phyloP scores from a whole-genome alignment of 1,140 invertebrate genomes.

The Cydia amplana region DNA sequence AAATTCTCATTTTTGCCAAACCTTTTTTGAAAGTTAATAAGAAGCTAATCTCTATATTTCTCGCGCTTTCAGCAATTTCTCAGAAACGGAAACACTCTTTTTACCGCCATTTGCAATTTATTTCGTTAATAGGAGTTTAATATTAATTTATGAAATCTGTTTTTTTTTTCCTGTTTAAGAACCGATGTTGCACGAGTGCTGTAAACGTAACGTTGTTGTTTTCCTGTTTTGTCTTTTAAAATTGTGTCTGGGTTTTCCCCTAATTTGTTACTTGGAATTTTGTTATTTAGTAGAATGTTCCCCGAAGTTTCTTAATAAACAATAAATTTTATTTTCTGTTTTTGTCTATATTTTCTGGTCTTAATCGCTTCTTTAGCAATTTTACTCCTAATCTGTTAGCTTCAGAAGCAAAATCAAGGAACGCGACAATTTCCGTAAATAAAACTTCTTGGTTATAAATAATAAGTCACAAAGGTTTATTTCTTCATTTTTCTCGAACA shows the following conservation, averaged over 20 bases:
- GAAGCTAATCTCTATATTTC: background rate
- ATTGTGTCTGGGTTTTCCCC: background rate
- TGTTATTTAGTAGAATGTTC: background rate
- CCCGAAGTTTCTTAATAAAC: background rate
- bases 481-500: background rate
- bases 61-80: slow-evolving; percentile 8
- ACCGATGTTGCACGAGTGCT: background rate
- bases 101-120: background rate
- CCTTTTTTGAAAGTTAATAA: slow-evolving; percentile 13
- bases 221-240: background rate
- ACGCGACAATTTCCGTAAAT: background rate
- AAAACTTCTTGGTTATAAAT: background rate
- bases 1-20: slow-evolving; percentile 3
- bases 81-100: background rate
- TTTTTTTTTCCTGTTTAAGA: background rate
- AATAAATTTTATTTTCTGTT: too few species aligned
- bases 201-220: background rate
- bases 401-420: background rate
- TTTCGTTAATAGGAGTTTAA: background rate
- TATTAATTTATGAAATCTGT: background rate
- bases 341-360: background rate
- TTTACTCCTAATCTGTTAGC: background rate
- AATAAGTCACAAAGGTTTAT: background rate
- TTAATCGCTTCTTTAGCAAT: background rate
- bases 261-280: background rate